Evolutionary conservation across 1,140 invertebrate species (phyloP).

Genomic region (Globodera rostochiensis): DNA sequence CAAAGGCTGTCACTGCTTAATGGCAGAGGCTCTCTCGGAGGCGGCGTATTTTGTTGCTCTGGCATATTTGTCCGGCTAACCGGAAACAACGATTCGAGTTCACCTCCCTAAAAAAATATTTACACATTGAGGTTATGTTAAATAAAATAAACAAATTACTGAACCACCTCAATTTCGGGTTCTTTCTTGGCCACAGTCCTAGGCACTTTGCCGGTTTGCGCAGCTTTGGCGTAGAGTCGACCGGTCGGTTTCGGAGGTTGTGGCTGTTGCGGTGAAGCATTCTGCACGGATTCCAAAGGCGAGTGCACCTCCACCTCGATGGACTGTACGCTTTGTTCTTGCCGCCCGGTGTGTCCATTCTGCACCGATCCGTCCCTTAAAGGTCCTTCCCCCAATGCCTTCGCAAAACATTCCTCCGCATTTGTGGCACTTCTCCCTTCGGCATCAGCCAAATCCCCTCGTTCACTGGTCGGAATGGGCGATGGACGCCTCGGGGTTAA

Average conservation of each 20-base stretch:
- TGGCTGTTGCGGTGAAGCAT: background rate
- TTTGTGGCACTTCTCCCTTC: background rate
- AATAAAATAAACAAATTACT: too few species aligned
- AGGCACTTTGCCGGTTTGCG: background rate
- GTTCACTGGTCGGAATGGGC: background rate
- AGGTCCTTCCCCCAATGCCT: background rate
- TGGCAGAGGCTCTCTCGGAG: background rate
- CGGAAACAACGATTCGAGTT: too few species aligned
- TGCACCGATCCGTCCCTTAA: background rate
- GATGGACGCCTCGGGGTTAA: background rate
- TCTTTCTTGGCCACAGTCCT: background rate
- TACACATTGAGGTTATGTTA: too few species aligned
- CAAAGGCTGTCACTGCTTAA: background rate
- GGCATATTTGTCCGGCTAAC: too few species aligned
- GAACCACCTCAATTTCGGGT: background rate
- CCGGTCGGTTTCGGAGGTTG: background rate
- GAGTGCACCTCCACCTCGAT: conserved; percentile 5
- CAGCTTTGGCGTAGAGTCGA: conserved; percentile 2
- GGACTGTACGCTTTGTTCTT: background rate
- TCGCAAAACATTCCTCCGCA: background rate
- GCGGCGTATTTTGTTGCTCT: too few species aligned
- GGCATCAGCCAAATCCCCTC: background rate
- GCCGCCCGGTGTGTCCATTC: background rate
- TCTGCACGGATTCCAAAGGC: too few species aligned
- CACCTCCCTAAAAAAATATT: too few species aligned